Evolutionary conservation across 2,113 vertebrate genomes (phyloP).

Genomic region (Cisticola juncidis): DNA sequence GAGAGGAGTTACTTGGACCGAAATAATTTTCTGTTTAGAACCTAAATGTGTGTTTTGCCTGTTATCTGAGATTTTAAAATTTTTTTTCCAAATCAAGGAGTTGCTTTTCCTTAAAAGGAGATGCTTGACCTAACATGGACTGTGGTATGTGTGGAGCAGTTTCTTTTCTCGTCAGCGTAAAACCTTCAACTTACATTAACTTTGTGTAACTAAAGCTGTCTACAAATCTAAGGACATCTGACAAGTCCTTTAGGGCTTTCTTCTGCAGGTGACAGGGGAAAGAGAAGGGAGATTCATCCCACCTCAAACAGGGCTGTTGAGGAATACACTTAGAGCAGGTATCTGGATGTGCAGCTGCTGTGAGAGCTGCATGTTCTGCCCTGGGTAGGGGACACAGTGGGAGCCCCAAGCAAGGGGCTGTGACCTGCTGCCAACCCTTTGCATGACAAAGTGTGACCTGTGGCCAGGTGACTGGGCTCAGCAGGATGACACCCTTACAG

Average conservation of each 20-base stretch:
- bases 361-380: not conserved
- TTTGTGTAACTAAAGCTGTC: not conserved
- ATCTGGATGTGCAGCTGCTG: not conserved
- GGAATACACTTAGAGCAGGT: not conserved
- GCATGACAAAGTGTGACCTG: not conserved
- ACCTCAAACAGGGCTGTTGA: not conserved
- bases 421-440: not conserved
- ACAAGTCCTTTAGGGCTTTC: not conserved
- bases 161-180: not conserved
- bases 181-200: not conserved
- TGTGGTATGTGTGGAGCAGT: not conserved
- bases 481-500: not conserved
- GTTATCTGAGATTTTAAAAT: not conserved
- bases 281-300: not conserved
- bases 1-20: not conserved
- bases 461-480: not conserved
- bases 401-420: not conserved
- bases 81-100: not conserved
- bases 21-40: not conserved
- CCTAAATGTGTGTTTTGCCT: not conserved
- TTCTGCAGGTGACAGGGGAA: not conserved
- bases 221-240: not conserved
- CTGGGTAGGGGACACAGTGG: accelerated
- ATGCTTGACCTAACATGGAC: not conserved
- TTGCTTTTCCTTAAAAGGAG: not conserved